Base-by-base conservation (phyloP, 1,140 invertebrate species). In the Steinernema khuongi region DNA sequence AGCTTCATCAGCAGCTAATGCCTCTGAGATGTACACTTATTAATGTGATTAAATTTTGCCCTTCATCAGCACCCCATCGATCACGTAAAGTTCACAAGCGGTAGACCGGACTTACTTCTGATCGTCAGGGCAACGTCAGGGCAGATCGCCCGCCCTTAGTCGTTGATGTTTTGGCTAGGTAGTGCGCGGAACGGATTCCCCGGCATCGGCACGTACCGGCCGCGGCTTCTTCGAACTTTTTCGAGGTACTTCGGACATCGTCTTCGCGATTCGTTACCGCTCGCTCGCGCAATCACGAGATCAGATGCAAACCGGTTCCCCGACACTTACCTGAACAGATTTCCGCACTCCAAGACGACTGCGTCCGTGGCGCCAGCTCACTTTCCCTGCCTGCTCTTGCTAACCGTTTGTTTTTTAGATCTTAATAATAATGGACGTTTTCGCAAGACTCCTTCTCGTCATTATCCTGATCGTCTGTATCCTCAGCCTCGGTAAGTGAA, bases 231-330 rank as follows among this genome's bases (percentile, higher is more conserved):
- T 22, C 50, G 50, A 14, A 14, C 50, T 2, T 60, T 60, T 26
- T 60, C 50, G n/a, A 11, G 50, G 4, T 60, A 7, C 50, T 60
- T 7, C 36, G 14, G 50, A 60, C 22, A 22, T 14, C 50, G 22
- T 14, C 7, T 17, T 60, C 50, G 50, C 22, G 22, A 14, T 60
- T 60, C 50, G 50, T 22, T 22, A n/a, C 36, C n/a, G n/a, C 36
- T 60, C 50, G 50, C 22, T 60, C 11, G 50, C 50, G 14, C 22
- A 22, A 60, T 60, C 50, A 60, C 50, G 50, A 14, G 50, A 14
- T n/a, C 50, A n/a, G 14, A 60, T 60, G 14, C 50, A 60, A 60
- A 60, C 50, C 50, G 50, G 50, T 60, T 60, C 50, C 22, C 26
- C 22, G 7, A 7, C 50, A 26, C 19, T 17, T 60, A 60, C 50